Evolutionary conservation across 2,888 invertebrate species (phyloP).

Genomic region (Phalangium opilio): DNA sequence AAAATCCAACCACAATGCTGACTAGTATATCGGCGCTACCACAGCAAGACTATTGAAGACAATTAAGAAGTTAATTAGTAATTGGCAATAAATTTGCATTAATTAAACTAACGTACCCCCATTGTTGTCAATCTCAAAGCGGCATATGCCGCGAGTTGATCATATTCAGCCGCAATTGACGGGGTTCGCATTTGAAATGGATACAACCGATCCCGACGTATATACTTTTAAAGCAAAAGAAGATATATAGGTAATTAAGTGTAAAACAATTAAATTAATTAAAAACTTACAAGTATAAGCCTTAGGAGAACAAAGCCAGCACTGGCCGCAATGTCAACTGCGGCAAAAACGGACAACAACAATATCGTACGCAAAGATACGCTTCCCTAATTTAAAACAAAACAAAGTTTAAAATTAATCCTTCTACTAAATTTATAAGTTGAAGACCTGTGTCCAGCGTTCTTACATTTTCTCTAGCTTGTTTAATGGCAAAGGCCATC

Average conservation of each 20-base stretch:
- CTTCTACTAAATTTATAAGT: background rate
- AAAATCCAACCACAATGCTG: constrained; percentile 21
- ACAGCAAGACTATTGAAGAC: constrained; percentile 18
- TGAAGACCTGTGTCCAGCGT: background rate
- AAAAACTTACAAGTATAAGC: constrained; percentile 20
- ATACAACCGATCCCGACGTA: constrained; percentile 19
- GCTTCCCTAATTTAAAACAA: constrained; percentile 14
- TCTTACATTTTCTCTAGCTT: constrained; percentile 20
- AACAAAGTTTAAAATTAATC: background rate
- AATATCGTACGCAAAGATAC: constrained; percentile 21
- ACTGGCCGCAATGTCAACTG: constrained; percentile 23
- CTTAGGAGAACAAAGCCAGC: constrained; percentile 22
- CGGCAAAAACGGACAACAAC: constrained; percentile 21
- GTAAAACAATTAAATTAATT: background rate
- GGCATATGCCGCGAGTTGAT: constrained; percentile 20
- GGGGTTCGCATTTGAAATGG: constrained; percentile 21
- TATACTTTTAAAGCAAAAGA: constrained; percentile 14
- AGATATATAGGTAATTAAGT: background rate
- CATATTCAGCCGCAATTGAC: constrained; percentile 14
- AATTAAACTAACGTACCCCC: constrained; percentile 14
- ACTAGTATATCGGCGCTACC: constrained; percentile 22
- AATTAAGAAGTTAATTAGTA: constrained; percentile 3
- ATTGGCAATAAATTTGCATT: background rate
- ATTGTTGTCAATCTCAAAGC: constrained; percentile 20
- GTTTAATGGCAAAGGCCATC: constrained; percentile 22